Base-by-base conservation (phyloP, 2,113 vertebrate species). In the Zosterops pallidus region DNA sequence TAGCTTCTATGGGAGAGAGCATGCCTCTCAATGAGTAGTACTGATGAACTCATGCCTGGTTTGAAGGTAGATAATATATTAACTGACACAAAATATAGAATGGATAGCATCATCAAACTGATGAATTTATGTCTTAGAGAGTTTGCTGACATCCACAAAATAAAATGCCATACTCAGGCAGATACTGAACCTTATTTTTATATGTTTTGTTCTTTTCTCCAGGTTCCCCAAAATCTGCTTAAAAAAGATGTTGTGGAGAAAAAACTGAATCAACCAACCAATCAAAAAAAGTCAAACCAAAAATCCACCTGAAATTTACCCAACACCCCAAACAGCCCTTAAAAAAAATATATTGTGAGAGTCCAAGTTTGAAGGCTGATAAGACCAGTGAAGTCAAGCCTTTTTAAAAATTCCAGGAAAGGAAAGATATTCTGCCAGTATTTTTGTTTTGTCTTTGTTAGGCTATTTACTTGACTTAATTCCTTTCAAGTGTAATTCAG, bases 221-320 rank as follows among this genome's bases (percentile, higher is more conserved):
- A 76, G 6, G 5, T 69, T 63, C 41, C 79, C 31, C 25, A 55
- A 50, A 83, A 79, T 29, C 13, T 80, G 4, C 31, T 56, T 9
- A 35, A 47, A 80, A 69, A 71, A 50, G 5, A 70, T 6, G 0
- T 10, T 41, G 9, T 44, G 16, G 9, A 26, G 12, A 17, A 62
- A 78, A 87, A 39, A 3, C 0, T 7, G 33, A 83, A 42, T 6
- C 11, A 65, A 37, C 13, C 5, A 31, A n/a, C 1, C 2, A n/a
- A 25, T 4, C 6, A 56, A 42, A 85, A 57, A n/a, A 33, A 4
- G 0, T 31, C 0, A 0, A 25, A 55, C 41, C 2, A 35, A 76
- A 83, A 76, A 26, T 24, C 21, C 2, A n/a, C 9, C 23, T 62
- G 37, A 74, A 86, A 74, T 22, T n/a, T 62, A 44, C 81, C 6